Conservation (phyloP, 23 tunicate genomes). For the Phallusia fumigata region DNA sequence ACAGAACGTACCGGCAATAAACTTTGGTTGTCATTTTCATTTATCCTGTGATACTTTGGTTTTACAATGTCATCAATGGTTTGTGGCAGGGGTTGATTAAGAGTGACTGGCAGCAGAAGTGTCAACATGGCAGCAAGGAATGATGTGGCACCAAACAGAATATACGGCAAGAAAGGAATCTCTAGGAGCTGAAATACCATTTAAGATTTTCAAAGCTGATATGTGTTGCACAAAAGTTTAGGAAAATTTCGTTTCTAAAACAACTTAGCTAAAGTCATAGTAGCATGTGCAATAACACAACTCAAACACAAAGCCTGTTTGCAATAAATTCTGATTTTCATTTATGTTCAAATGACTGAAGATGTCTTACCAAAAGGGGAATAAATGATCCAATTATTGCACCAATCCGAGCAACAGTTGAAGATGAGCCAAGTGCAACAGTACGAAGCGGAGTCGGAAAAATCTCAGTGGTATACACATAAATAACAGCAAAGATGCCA, state of each 20-base stretch:
- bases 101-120: conserved; percentile 30
- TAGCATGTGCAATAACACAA: too few species aligned
- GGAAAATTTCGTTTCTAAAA: too few species aligned
- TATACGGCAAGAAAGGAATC: conserved; percentile 13
- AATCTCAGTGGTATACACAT: conserved; percentile 60
- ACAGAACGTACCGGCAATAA: neutral
- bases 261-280: too few species aligned
- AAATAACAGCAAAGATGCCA: conserved; percentile 57
- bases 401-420: conserved; percentile 62
- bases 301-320: too few species aligned
- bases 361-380: conserved; percentile 24
- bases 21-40: conserved; percentile 9
- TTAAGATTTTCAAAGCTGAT: too few species aligned
- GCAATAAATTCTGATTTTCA: too few species aligned
- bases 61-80: conserved; percentile 48
- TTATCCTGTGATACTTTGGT: neutral
- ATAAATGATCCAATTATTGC: conserved; percentile 75
- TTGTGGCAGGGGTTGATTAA: conserved; percentile 55
- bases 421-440: conserved; percentile 37
- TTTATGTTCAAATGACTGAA: too few species aligned
- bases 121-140: neutral
- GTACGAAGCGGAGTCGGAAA: conserved; percentile 77
- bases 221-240: too few species aligned
- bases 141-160: conserved; percentile 22
- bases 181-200: neutral